Conservation (phyloP, 2,113 vertebrate genomes). For the Callorhinus ursinus region DNA sequence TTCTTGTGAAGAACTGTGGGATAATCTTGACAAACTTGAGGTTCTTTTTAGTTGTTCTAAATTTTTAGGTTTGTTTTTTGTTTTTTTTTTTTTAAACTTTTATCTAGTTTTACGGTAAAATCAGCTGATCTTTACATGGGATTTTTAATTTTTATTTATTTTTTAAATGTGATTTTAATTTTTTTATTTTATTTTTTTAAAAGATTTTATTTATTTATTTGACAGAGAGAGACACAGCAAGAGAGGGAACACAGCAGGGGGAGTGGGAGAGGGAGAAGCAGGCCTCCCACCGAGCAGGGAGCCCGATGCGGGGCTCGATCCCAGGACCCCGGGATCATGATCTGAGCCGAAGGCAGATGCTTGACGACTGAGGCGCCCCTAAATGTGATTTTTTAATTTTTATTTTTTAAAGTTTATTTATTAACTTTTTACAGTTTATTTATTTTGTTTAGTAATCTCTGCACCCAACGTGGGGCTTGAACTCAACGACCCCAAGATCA, state of each 20-base stretch:
- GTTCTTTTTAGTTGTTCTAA: background rate
- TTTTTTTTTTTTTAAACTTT: background rate
- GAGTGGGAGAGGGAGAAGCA: too few relatives aligned
- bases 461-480: background rate
- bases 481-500: background rate
- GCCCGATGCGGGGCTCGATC: too few relatives aligned
- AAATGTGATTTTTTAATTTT: background rate
- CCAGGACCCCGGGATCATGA: too few relatives aligned
- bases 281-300: too few relatives aligned
- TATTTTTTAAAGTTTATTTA: background rate
- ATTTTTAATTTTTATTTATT: background rate
- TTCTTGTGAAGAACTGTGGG: background rate
- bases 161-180: too few relatives aligned
- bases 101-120: background rate
- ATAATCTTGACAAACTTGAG: background rate
- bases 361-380: too few relatives aligned
- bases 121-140: background rate
- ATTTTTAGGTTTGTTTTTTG: background rate
- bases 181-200: too few relatives aligned
- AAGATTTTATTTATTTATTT: too few relatives aligned
- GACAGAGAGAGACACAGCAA: too few relatives aligned
- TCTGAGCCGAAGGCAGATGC: too few relatives aligned
- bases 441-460: background rate
- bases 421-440: background rate
- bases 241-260: too few relatives aligned